A percentile compares a stretch with the other conserved stretches of the same genome.
phyloP scores from a whole-genome alignment of 2,113 vertebrate species.

The Coracopsis vasa region DNA sequence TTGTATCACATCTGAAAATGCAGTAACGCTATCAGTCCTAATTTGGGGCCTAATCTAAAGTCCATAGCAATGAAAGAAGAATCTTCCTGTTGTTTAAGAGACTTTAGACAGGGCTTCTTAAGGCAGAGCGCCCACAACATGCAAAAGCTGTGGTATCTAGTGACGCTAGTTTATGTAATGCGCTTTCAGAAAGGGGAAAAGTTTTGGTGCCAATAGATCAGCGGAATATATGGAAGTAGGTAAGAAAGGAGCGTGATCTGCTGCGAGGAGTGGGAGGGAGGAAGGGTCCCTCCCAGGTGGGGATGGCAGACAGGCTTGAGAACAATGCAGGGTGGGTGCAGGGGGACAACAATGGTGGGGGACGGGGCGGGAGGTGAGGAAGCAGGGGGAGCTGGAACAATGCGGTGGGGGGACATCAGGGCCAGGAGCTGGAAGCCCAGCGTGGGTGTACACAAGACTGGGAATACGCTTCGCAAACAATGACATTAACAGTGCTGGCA shows the following conservation, averaged over 20 bases:
- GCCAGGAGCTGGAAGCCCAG: constrained; percentile 28
- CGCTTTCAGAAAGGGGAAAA: background rate
- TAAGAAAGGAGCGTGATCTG: background rate
- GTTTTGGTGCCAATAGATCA: background rate
- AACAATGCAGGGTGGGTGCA: constrained; percentile 59
- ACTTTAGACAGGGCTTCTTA: background rate
- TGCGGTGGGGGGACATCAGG: background rate
- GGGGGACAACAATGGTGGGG: constrained; percentile 33
- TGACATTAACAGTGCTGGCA: constrained; percentile 61
- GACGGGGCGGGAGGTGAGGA: constrained; percentile 37
- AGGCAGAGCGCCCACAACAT: background rate
- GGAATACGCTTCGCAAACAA: constrained; percentile 43
- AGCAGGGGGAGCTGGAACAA: constrained; percentile 68
- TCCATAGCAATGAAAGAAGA: background rate
- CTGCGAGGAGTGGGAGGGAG: background rate
- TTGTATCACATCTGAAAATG: background rate
- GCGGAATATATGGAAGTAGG: background rate
- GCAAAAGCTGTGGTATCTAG: background rate
- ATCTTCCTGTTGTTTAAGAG: background rate
- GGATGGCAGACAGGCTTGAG: constrained; percentile 1
- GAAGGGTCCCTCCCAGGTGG: constrained; percentile 45
- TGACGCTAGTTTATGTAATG: background rate
- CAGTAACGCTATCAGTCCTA: background rate
- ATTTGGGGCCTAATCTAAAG: background rate
- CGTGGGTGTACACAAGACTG: constrained; percentile 50